phyloP scores from a whole-genome alignment of 2,113 vertebrate genomes.

The Neolamprologus modestus region DNA sequence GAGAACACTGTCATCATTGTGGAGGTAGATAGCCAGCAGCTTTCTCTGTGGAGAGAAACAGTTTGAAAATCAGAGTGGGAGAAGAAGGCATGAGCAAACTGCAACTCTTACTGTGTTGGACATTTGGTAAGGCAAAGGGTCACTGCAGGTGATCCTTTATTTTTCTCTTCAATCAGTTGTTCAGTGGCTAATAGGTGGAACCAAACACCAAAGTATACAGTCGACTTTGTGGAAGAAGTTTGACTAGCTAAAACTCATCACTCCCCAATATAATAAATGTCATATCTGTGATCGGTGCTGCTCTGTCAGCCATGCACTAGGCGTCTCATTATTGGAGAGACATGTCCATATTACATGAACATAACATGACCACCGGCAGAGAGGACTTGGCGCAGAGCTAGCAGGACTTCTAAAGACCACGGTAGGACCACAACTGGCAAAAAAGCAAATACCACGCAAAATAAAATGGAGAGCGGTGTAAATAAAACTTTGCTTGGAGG shows the following conservation, averaged over 20 bases:
- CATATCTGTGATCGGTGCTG: background rate
- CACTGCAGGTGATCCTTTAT: background rate
- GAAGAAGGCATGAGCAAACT: background rate
- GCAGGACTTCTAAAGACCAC: conserved; percentile 19
- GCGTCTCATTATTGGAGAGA: background rate
- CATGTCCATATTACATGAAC: conserved; percentile 14
- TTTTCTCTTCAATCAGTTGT: background rate
- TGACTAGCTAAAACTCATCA: background rate
- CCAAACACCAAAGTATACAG: background rate
- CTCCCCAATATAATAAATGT: background rate
- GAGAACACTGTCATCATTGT: conserved; percentile 98
- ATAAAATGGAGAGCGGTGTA: conserved; percentile 68
- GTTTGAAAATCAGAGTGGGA: background rate
- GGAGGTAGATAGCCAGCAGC: conserved; percentile 99
- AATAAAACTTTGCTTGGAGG: conserved; percentile 71
- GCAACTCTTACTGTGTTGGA: too few relatives aligned
- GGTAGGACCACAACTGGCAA: conserved; percentile 33
- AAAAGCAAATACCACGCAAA: conserved; percentile 69
- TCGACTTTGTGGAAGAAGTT: background rate
- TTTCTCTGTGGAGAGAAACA: conserved; percentile 81
- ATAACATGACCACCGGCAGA: background rate
- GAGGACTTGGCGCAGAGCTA: background rate
- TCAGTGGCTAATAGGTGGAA: background rate
- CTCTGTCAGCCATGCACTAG: background rate
- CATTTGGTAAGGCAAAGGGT: too few relatives aligned